Base-by-base conservation (phyloP, 2,797 vertebrate genomes). In the Eulemur mongoz region DNA sequence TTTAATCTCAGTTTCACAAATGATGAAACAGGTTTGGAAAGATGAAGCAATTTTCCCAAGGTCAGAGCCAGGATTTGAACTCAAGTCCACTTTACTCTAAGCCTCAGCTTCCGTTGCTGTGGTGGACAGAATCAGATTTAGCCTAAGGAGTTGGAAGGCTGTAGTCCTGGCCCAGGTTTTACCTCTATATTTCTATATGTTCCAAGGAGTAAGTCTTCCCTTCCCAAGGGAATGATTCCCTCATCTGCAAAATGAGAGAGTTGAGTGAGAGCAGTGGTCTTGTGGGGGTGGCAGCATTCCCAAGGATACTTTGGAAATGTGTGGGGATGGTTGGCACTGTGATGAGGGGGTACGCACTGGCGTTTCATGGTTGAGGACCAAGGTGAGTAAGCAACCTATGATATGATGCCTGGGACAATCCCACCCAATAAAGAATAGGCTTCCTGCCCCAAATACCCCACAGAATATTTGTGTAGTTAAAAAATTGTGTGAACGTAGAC, bases 1-100 rank as follows among this genome's bases (percentile, higher is more conserved):
- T 80, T 86, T 65, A 63, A 86, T 90, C 69, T 89, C 61, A 65
- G 4, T 43, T 81, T 59, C 18, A 57, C 45, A 92, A 90, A 95
- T 78, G 73, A 89, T 32, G 4, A 79, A 83, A 78, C 52, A 75
- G 32, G 3, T 43, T 96, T 70, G 73, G 63, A 79, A 93, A 83
- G 5, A 72, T 32, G 17, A 82, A 85, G 27, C 4, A 5, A 20
- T 83, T 65, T 87, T 45, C 52, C 61, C 61, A 88, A 63, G n/a
- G 18, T 82, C 79, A 69, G 48, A 89, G 48, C 1, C 54, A 73
- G 48, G 54, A 79, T 83, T 70, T 45, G 81, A 92, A 89, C 20
- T 11, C n/a, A 67, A 45, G 23, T 67, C 54, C 20, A 50, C 67
- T 40, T 84, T 48, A 84, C 59, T 72, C 61, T 2, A 32, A 48